These are phyloP conservation scores for Caenorhabditis tropicalis DNA, from an alignment of 1,140 invertebrate genomes.

Conservation along the genomic window DNA sequence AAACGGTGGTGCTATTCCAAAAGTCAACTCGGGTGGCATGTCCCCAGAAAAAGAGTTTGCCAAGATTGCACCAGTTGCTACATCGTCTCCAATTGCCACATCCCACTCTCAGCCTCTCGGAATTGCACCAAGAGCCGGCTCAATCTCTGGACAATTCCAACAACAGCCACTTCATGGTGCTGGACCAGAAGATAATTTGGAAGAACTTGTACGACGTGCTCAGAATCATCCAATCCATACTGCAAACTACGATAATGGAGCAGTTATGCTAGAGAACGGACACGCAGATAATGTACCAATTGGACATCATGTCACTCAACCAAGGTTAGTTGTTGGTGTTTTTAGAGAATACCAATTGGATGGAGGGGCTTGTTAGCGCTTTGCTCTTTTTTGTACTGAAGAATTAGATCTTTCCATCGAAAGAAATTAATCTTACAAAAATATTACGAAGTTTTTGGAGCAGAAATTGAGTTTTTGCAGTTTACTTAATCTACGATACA, in stretches of 20 bases:
- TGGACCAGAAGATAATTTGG: conserved; percentile 65
- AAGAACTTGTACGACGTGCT: conserved; percentile 67
- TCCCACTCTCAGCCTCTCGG: background rate
- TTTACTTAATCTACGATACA: background rate
- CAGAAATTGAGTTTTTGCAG: too few species aligned
- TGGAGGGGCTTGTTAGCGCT: conserved; percentile 10
- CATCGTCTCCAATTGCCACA: conserved; percentile 44
- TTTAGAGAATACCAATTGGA: background rate
- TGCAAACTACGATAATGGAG: conserved; percentile 61
- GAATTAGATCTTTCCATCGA: background rate
- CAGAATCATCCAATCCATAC: conserved; percentile 62
- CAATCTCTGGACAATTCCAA: conserved; percentile 25
- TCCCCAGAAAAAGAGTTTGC: conserved; percentile 40
- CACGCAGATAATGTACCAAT: conserved; percentile 66
- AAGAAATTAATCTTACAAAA: background rate
- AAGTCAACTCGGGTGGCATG: conserved; percentile 21
- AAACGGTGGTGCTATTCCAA: conserved; percentile 12
- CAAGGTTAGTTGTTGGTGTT: conserved; percentile 56
- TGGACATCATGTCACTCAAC: conserved; percentile 64
- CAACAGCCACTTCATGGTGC: background rate
- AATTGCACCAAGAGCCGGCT: conserved; percentile 16
- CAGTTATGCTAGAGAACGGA: conserved; percentile 62
- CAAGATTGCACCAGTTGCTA: conserved; percentile 27
- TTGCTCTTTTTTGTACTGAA: background rate
- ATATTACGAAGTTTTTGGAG: background rate